Conservation (phyloP, 2,113 vertebrate genomes). For the Alligator mississippiensis region DNA sequence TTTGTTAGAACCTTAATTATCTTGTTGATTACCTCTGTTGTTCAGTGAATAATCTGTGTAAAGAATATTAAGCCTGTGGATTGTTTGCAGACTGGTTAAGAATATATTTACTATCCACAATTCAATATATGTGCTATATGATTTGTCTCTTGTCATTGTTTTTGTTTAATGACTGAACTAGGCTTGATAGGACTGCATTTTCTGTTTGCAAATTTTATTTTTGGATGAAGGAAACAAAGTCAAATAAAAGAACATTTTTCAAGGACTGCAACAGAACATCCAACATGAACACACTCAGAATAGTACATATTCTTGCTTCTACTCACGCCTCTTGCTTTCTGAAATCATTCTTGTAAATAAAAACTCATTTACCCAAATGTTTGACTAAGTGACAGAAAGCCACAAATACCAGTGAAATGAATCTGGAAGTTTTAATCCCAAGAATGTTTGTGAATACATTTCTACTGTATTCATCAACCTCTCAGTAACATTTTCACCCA, state of each 20-base stretch:
- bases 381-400: not conserved
- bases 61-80: not conserved
- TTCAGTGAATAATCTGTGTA: not conserved
- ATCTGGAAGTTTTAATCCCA: not conserved
- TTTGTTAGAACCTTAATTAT: not conserved
- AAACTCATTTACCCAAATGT: not conserved
- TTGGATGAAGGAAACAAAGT: not conserved
- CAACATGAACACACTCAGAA: not conserved
- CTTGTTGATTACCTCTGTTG: not conserved
- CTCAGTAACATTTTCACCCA: not conserved
- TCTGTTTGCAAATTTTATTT: not conserved
- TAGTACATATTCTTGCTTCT: not conserved
- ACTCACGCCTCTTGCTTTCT: not conserved
- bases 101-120: not conserved
- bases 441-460: not conserved
- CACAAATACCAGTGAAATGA: not conserved
- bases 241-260: not conserved
- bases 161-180: not conserved
- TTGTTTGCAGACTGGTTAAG: not conserved
- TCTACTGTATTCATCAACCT: not conserved
- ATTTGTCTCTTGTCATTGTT: not conserved
- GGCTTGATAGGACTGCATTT: not conserved
- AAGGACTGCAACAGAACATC: not conserved
- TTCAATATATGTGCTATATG: not conserved
- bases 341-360: not conserved